Conservation (phyloP, 2,113 vertebrate genomes). For the Myrmophylax atrothorax region DNA sequence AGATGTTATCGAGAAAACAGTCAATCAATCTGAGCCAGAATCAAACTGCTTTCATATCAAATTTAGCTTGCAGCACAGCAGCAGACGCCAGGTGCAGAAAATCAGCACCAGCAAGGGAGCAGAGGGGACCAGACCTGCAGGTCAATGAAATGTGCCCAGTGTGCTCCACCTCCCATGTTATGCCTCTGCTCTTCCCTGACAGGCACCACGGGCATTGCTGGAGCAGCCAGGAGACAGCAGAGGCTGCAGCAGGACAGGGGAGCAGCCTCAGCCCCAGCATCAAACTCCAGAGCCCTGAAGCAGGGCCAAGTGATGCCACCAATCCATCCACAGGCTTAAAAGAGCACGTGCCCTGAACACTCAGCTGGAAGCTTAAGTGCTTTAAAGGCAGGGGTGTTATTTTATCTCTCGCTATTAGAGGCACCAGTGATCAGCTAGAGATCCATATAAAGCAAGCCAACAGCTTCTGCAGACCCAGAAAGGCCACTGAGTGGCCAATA, state of each 20-base stretch:
- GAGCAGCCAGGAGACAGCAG: not conserved
- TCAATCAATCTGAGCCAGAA: not conserved
- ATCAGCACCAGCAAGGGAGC: not conserved
- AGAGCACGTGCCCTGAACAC: not conserved
- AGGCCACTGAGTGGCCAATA: not conserved
- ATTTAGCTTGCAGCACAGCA: not conserved
- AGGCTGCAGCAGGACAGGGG: not conserved
- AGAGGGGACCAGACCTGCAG: not conserved
- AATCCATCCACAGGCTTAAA: not conserved
- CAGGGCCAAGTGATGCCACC: not conserved
- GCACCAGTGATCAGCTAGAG: not conserved
- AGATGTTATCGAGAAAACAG: not conserved
- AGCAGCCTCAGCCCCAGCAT: not conserved
- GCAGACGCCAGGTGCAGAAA: not conserved
- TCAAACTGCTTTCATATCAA: not conserved
- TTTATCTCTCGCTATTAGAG: slow-evolving; percentile 1
- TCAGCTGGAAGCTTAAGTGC: slow-evolving; percentile 5
- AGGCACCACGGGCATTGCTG: accelerated
- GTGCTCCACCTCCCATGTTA: accelerated
- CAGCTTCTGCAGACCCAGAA: not conserved
- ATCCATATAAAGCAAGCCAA: not conserved
- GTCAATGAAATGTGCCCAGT: not conserved
- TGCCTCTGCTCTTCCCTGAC: not conserved
- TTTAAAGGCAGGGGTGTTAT: not conserved
- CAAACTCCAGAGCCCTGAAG: not conserved